Percentiles rank a stretch among this genome's conserved stretches.
These are phyloP conservation scores for Desmophyllum pertusum DNA, from an alignment of 92 coral and sea anemone genomes.

Conservation along the genomic window DNA sequence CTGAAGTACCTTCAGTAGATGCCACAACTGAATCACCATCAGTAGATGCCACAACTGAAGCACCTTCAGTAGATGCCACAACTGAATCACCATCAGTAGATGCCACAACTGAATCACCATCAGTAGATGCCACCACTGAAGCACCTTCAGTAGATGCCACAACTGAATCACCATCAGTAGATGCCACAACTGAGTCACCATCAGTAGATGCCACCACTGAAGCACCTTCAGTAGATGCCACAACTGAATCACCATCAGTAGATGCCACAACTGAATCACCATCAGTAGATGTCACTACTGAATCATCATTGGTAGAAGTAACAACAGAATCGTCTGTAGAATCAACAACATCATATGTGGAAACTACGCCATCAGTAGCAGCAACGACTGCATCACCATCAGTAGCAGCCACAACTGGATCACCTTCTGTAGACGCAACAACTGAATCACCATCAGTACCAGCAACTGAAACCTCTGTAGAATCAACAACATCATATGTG, in stretches of 20 bases:
- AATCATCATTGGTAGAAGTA: not conserved
- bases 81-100: too few species aligned
- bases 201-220: conserved; percentile 9
- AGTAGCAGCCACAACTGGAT: too few species aligned
- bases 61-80: too few species aligned
- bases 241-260: not conserved
- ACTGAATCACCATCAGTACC: too few species aligned
- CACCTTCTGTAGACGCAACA: too few species aligned
- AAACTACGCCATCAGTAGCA: too few species aligned
- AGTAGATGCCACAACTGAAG: too few species aligned
- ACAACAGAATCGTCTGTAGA: not conserved
- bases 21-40: too few species aligned
- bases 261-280: not conserved
- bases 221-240: not conserved
- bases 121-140: not conserved
- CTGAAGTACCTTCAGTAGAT: not conserved
- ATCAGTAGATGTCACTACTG: not conserved
- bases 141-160: not conserved
- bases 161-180: conserved; percentile 4
- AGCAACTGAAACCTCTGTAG: too few species aligned
- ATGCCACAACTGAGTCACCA: not conserved
- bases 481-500: too few species aligned
- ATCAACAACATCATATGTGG: not conserved
- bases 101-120: too few species aligned
- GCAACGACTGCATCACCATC: too few species aligned